phyloP scores from a whole-genome alignment of 2,888 invertebrate species.

The Pristionchus japonicus region DNA sequence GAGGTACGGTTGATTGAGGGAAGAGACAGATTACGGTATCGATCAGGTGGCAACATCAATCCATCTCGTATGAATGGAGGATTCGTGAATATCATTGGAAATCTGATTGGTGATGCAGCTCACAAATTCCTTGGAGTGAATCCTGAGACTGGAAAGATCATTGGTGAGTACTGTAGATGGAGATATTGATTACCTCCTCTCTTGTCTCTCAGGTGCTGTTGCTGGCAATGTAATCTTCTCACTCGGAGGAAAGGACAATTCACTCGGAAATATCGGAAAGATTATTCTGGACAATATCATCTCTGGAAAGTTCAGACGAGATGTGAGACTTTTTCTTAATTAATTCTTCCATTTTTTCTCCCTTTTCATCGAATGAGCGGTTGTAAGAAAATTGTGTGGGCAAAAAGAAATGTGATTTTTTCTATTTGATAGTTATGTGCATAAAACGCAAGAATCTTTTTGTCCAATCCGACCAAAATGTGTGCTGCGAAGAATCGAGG shows the following conservation, averaged over 20 bases:
- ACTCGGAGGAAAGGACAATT: slow-evolving; percentile 75
- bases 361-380: slow-evolving; percentile 44
- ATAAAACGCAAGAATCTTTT: neutral
- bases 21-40: neutral
- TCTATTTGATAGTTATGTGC: neutral
- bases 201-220: slow-evolving; percentile 64
- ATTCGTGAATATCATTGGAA: slow-evolving; percentile 71
- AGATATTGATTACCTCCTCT: neutral
- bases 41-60: slow-evolving; percentile 65
- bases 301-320: slow-evolving; percentile 72
- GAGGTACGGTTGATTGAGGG: slow-evolving; percentile 51
- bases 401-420: neutral
- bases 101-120: slow-evolving; percentile 73
- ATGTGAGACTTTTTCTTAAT: slow-evolving; percentile 52
- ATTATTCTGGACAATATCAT: slow-evolving; percentile 73
- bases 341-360: neutral
- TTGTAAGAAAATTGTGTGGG: slow-evolving; percentile 44
- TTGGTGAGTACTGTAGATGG: slow-evolving; percentile 50
- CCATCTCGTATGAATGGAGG: slow-evolving; percentile 69
- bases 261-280: slow-evolving; percentile 72
- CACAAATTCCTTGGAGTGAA: slow-evolving; percentile 74
- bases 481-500: neutral
- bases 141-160: slow-evolving; percentile 70
- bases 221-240: slow-evolving; percentile 74
- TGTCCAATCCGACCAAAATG: neutral